These are phyloP conservation scores for Poecilia velifera DNA, from an alignment of 2,797 vertebrate genomes.

Conservation along the genomic window DNA sequence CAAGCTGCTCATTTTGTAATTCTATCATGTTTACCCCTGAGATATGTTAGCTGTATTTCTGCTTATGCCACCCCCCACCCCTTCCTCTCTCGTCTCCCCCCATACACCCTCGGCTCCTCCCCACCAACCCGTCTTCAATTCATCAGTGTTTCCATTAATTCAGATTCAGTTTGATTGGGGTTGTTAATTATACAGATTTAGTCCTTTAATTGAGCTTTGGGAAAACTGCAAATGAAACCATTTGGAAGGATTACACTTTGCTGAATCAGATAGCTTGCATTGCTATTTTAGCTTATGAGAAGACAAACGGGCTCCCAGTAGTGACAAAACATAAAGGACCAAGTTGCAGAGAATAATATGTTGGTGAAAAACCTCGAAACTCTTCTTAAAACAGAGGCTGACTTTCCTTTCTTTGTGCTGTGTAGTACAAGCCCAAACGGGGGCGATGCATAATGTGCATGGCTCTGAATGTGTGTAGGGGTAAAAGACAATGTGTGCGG, in stretches of 20 bases:
- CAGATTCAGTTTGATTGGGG: conserved; percentile 85
- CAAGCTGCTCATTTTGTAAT: conserved; percentile 95
- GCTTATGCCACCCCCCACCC: conserved; percentile 57
- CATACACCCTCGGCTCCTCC: conserved; percentile 6
- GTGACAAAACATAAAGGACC: background rate
- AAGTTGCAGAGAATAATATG: background rate
- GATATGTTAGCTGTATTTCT: conserved; percentile 80
- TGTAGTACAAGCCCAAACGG: conserved; percentile 52
- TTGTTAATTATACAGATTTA: conserved; percentile 86
- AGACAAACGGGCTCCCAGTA: conserved; percentile 7
- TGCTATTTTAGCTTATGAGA: conserved; percentile 9
- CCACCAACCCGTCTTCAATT: conserved; percentile 57
- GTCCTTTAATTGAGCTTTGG: conserved; percentile 75
- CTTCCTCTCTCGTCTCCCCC: background rate
- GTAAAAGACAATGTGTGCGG: conserved; percentile 80
- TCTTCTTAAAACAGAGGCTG: conserved; percentile 24
- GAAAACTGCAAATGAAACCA: conserved; percentile 66
- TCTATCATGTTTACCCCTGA: conserved; percentile 89
- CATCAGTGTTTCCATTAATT: conserved; percentile 75
- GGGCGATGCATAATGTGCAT: conserved; percentile 66
- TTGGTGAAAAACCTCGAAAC: background rate
- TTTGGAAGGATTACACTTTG: background rate
- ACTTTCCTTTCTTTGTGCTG: conserved; percentile 26
- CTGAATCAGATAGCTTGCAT: conserved; percentile 1
- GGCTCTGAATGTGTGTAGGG: conserved; percentile 75